Base-by-base conservation (phyloP, 2,888 invertebrate genomes). In the Dusona sp. region DNA sequence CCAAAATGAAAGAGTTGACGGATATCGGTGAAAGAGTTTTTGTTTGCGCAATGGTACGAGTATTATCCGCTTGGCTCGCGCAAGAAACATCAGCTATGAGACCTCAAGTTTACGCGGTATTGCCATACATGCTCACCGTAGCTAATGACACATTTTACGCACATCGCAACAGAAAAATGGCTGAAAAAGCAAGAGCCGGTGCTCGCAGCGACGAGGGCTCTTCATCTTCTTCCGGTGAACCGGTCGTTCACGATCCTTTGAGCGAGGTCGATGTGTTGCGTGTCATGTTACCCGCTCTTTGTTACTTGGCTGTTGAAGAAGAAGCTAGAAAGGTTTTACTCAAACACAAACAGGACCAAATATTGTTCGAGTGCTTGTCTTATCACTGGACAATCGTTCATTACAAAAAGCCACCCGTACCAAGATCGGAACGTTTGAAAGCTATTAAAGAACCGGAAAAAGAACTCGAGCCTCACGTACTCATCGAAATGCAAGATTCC, bases 251-350 rank as follows among this genome's bases (percentile, higher is more conserved):
- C 48, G 95, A 95, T 90, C 94, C 96, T 45, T 93, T 95, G 90
- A 96, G 96, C 67, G 95, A 96, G 89, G 94, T 96, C 65, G 98
- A 98, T 94, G 95, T 98, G 70, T 94, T 99, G 25, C 96, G 98
- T 78, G 95, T 98, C 61, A 96, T 99, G 95, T 94, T 99, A 85
- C 98, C 99, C 3, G 98, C 98, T 1, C 94, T 99, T 6, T 99
- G 98, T 91, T 98, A 99, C 94, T 95, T 99, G 89, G 97, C 98
- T 51, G 98, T 98, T 33, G 99, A 99, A 95, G 98, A 99, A 90
- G 96, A 97, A 90, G 97, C 98, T 0, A 95, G 98, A 88, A 96
- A 97, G 91, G 97, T 98, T 85, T 95, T 98, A 88, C 95, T 98
- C 74, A 96, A 97, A 85, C 95, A 96, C 77, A 97, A 97, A 92